Evolutionary conservation across 2,888 invertebrate species (phyloP), one percentile per base, ranked within the genome.

Genomic region (Pollenia amentaria): DNA sequence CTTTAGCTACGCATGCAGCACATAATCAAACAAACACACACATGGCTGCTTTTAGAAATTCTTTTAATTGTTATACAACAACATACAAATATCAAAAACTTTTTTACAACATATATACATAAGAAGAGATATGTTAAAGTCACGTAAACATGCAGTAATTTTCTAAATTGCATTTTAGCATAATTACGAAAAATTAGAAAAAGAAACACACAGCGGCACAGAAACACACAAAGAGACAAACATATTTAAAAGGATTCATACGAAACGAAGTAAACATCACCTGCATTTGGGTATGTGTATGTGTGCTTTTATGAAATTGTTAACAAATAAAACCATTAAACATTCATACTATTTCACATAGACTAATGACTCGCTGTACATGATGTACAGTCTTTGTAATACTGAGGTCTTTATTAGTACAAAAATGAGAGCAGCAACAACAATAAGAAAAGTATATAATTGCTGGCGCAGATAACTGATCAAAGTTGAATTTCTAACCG

Each of bases 131-230:
- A 40, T 72, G 53, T 55, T 62, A 79, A 67, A 76, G 81, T 51
- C 81, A 77, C 80, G 85, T 85, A 42, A 60, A 42, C 72, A 38
- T 65, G 40, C 16, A 80, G 55, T 53, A 80, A 79, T 84, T 79
- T 84, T 64, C 64, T 64, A 85, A 79, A 84, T 69, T 84, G 73
- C 79, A 79, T 84, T 79, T 79, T 64, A 76, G 46, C 21, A 57
- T 70, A 85, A 85, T 80, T 64, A 76, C 44, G 51, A 73, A 48
- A 8, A 62, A 42, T 10, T 21, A 16, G 11, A 42, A n/a, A 0
- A 10, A 21, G n/a, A 55, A 46, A 9, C n/a, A 53, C 57, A 6
- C 14, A 7, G 14, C 3, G 10, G 9, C 21, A 48, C 18, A 62
- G 9, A n/a, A 60, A 51, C 14, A 67, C 11, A 10, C 11, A 46